phyloP scores from a whole-genome alignment of 1,140 invertebrate genomes.

The Dendrolimus kikuchii region DNA sequence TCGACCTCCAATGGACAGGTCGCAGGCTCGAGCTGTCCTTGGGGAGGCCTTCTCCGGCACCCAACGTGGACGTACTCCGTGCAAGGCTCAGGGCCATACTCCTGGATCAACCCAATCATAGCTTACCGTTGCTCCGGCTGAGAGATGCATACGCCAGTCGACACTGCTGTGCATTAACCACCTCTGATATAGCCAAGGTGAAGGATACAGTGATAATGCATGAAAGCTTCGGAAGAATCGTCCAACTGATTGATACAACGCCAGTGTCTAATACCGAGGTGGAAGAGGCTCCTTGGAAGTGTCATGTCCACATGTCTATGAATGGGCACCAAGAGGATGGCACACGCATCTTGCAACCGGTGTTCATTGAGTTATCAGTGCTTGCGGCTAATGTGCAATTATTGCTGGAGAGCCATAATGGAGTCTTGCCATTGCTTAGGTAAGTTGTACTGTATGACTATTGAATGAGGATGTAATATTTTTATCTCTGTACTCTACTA shows the following conservation, averaged over 20 bases:
- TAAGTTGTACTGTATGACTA: slow-evolving; percentile 11
- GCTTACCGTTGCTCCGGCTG: slow-evolving; percentile 84
- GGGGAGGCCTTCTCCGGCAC: slow-evolving; percentile 76
- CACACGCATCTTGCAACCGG: slow-evolving; percentile 80
- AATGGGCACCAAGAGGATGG: slow-evolving; percentile 73
- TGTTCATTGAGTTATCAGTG: slow-evolving; percentile 78
- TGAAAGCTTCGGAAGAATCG: slow-evolving; percentile 76
- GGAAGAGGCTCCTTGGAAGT: slow-evolving; percentile 68
- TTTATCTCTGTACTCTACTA: too few relatives aligned
- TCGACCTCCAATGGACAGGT: slow-evolving; percentile 76
- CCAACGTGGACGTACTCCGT: slow-evolving; percentile 76
- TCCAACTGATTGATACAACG: slow-evolving; percentile 70
- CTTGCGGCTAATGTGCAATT: slow-evolving; percentile 78
- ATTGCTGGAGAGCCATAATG: slow-evolving; percentile 72
- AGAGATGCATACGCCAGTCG: slow-evolving; percentile 88
- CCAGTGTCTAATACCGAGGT: slow-evolving; percentile 44
- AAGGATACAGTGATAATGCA: slow-evolving; percentile 75
- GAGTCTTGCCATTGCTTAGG: slow-evolving; percentile 56
- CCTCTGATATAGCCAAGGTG: slow-evolving; percentile 85
- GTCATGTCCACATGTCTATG: slow-evolving; percentile 73
- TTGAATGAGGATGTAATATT: too few relatives aligned
- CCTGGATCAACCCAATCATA: slow-evolving; percentile 79
- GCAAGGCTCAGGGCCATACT: slow-evolving; percentile 60
- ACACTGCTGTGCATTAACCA: slow-evolving; percentile 82
- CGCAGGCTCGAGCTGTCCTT: slow-evolving; percentile 85